These are phyloP conservation scores for Hemithea aestivaria DNA, from an alignment of 2,888 invertebrate species.

Conservation along the genomic window DNA sequence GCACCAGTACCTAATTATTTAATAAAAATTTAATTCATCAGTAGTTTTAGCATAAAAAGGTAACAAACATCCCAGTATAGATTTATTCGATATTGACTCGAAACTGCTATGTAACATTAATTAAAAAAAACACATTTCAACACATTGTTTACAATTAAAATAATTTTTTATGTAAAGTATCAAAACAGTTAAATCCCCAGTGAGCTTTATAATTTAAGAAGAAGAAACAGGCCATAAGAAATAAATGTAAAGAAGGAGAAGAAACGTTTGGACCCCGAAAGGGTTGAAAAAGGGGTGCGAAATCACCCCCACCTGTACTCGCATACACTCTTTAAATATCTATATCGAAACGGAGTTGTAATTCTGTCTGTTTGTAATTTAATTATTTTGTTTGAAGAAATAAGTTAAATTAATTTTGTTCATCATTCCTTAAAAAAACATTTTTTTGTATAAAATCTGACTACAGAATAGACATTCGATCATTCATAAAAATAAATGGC, in stretches of 20 bases:
- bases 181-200: conserved; percentile 44
- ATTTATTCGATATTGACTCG: too few relatives aligned
- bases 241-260: conserved; percentile 79
- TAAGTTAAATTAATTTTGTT: not conserved
- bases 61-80: too few relatives aligned
- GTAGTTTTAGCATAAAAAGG: too few relatives aligned
- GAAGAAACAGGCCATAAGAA: conserved; percentile 80
- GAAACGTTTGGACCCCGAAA: conserved; percentile 75
- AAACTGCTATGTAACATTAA: too few relatives aligned
- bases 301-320: conserved; percentile 65
- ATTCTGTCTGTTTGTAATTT: conserved; percentile 39
- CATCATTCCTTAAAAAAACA: too few relatives aligned
- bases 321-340: conserved; percentile 41
- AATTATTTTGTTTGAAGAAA: conserved; percentile 14
- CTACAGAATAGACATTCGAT: too few relatives aligned
- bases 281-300: conserved; percentile 72
- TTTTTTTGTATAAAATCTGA: too few relatives aligned
- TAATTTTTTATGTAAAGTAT: conserved; percentile 41
- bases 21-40: too few relatives aligned
- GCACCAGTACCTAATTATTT: too few relatives aligned
- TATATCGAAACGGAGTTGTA: conserved; percentile 26
- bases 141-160: too few relatives aligned
- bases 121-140: too few relatives aligned
- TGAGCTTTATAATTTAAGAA: conserved; percentile 77
- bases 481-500: too few relatives aligned